Conservation (phyloP, 2,797 vertebrate species). For the Novumbra hubbsi region DNA sequence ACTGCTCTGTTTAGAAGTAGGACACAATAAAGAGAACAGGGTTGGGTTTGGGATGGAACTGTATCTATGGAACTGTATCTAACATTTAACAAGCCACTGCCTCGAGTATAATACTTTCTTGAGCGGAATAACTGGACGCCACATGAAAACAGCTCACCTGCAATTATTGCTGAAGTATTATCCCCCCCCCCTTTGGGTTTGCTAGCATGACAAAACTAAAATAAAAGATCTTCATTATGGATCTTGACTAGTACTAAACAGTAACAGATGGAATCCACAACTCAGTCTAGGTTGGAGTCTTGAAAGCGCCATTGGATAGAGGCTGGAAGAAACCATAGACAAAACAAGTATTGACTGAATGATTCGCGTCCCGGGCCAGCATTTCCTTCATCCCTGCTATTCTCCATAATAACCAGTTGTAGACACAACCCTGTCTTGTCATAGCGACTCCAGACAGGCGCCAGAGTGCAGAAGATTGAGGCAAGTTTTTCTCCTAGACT, state of each 20-base stretch:
- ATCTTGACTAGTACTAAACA: constrained; percentile 87
- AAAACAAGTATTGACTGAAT: no score
- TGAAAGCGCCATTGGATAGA: no score
- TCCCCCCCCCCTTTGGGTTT: constrained; percentile 80
- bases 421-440: no score
- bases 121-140: constrained; percentile 84
- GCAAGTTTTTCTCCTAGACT: no score
- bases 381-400: no score
- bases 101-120: constrained; percentile 75
- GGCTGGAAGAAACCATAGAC: no score
- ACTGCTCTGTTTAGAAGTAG: background rate
- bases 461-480: no score
- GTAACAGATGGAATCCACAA: constrained; percentile 84
- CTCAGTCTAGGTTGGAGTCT: no score
- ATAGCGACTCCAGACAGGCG: no score
- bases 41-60: background rate
- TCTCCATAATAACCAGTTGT: no score
- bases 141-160: constrained; percentile 82
- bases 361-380: no score
- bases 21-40: background rate
- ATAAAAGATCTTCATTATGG: constrained; percentile 81
- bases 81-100: constrained; percentile 82
- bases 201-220: constrained; percentile 70
- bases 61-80: constrained; percentile 77
- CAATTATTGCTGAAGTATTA: constrained; percentile 87